These are phyloP conservation scores for Acanthisitta chloris DNA, from an alignment of 2,113 vertebrate species.

Conservation along the genomic window DNA sequence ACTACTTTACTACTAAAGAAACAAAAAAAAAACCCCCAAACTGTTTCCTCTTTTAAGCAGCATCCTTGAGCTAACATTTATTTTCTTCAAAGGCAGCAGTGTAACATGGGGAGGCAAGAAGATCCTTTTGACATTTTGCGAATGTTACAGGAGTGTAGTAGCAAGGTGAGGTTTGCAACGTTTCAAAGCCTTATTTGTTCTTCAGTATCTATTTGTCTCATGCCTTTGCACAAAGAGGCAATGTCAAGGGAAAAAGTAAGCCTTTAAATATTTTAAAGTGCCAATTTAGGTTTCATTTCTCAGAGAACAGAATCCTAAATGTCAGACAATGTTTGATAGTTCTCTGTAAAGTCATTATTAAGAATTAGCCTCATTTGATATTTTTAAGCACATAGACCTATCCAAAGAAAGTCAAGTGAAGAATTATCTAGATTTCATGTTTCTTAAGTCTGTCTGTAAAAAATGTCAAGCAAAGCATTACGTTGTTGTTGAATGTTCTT, in stretches of 20 bases:
- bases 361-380: conserved; percentile 13
- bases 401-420: neutral
- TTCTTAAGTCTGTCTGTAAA: neutral
- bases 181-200: conserved; percentile 24
- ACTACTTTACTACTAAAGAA: neutral
- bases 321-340: neutral
- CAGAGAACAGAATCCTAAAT: conserved; percentile 25
- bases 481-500: neutral
- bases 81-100: conserved; percentile 6
- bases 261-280: conserved; percentile 31
- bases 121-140: neutral
- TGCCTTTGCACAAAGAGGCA: neutral
- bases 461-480: neutral
- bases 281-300: conserved; percentile 8
- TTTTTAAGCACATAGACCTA: conserved; percentile 1
- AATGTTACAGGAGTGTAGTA: neutral
- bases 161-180: neutral
- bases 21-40: neutral
- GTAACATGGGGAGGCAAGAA: neutral
- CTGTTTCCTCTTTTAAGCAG: neutral
- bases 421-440: neutral
- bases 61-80: neutral
- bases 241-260: neutral
- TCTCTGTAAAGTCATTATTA: neutral
- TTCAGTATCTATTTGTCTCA: neutral